phyloP scores from a whole-genome alignment of 2,888 invertebrate species.

The Temnothorax unifasciatus region DNA sequence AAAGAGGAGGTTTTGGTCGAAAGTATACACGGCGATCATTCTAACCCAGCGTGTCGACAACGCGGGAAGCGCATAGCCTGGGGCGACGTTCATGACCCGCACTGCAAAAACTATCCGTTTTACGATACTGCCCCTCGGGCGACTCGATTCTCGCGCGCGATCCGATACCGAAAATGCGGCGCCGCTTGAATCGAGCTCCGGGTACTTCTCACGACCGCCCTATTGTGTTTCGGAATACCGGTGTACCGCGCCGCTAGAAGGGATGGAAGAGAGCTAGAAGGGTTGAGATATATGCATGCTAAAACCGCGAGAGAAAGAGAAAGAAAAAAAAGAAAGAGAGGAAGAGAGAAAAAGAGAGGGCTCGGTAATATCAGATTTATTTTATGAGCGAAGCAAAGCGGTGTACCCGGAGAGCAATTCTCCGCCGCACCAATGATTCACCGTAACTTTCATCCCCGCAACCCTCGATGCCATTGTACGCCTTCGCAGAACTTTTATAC shows the following conservation, averaged over 20 bases:
- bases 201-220: constrained; percentile 51
- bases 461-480: constrained; percentile 58
- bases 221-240: constrained; percentile 55
- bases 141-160: constrained; percentile 71
- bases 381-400: constrained; percentile 71
- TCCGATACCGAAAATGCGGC: constrained; percentile 68
- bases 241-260: constrained; percentile 29
- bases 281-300: constrained; percentile 61
- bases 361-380: constrained; percentile 72
- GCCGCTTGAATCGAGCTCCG: constrained; percentile 44
- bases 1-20: constrained; percentile 16
- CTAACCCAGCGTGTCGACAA: constrained; percentile 46
- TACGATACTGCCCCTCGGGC: constrained; percentile 71
- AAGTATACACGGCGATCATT: constrained; percentile 58
- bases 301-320: constrained; percentile 10
- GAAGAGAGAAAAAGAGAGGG: background rate
- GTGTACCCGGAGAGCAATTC: constrained; percentile 46
- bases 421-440: constrained; percentile 66
- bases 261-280: constrained; percentile 41
- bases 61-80: constrained; percentile 54
- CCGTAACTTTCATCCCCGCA: constrained; percentile 63
- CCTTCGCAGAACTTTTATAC: constrained; percentile 68
- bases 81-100: constrained; percentile 60
- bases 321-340: background rate
- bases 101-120: constrained; percentile 72